These are phyloP conservation scores for Neodiprion fabricii DNA, from an alignment of 1,140 invertebrate species.

Conservation along the genomic window DNA sequence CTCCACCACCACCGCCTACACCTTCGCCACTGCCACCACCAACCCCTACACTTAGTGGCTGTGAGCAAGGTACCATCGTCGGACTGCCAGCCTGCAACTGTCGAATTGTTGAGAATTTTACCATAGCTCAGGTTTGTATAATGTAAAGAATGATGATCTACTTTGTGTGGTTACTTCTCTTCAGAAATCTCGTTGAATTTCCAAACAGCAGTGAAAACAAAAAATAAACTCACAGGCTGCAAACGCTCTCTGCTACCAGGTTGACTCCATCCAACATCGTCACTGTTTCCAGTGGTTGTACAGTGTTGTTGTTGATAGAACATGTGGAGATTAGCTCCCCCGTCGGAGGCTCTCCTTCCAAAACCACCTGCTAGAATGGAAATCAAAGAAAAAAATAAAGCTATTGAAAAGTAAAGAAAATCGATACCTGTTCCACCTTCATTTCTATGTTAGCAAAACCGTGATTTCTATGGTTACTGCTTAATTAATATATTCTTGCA, in stretches of 20 bases:
- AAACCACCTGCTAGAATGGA: constrained; percentile 73
- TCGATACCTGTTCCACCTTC: neutral
- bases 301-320: constrained; percentile 69
- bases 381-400: neutral
- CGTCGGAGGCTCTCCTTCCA: constrained; percentile 92
- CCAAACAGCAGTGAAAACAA: no score
- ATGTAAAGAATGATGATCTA: no score
- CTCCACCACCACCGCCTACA: constrained; percentile 55
- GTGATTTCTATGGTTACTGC: no score
- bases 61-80: constrained; percentile 59
- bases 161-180: no score
- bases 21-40: constrained; percentile 49
- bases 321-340: constrained; percentile 90
- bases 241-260: constrained; percentile 70
- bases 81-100: constrained; percentile 60
- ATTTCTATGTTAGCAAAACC: neutral
- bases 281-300: constrained; percentile 50
- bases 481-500: no score
- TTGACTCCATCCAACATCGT: constrained; percentile 68
- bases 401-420: constrained; percentile 19
- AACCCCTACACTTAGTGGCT: constrained; percentile 52
- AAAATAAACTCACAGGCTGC: constrained; percentile 52
- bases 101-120: neutral
- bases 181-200: no score
- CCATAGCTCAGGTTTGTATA: neutral